phyloP scores from a whole-genome alignment of 2,888 invertebrate genomes.

The Lasius platythorax region DNA sequence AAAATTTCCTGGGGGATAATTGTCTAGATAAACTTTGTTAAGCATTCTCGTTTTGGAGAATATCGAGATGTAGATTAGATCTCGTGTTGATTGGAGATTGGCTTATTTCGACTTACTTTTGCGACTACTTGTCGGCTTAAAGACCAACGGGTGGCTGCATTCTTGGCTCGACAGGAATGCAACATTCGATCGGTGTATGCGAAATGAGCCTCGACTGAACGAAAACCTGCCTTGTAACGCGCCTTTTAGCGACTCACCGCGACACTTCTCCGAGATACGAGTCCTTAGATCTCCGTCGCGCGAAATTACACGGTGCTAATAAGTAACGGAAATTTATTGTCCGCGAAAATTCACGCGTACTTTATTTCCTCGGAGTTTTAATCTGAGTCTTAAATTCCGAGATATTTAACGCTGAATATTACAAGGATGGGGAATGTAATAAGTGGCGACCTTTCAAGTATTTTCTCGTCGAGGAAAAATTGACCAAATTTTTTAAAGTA shows the following conservation, averaged over 20 bases:
- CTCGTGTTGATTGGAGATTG: slow-evolving; percentile 6
- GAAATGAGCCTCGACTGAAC: slow-evolving; percentile 1
- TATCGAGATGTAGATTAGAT: slow-evolving; percentile 1
- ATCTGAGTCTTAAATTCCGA: not conserved
- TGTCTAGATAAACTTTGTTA: too few species aligned
- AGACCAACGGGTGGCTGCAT: slow-evolving; percentile 27
- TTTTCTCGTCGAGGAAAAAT: not conserved
- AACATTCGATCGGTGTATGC: slow-evolving; percentile 37
- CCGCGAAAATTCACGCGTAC: not conserved
- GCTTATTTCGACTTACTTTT: slow-evolving; percentile 3
- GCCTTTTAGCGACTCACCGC: slow-evolving; percentile 29
- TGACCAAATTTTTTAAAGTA: not conserved
- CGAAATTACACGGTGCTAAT: slow-evolving; percentile 1
- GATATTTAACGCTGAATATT: not conserved
- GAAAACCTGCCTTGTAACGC: slow-evolving; percentile 47
- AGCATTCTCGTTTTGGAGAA: not conserved
- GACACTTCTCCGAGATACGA: not conserved
- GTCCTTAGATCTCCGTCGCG: slow-evolving; percentile 1
- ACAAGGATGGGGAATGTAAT: not conserved
- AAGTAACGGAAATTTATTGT: slow-evolving; percentile 11
- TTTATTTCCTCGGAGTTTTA: not conserved
- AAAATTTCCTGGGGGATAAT: not conserved
- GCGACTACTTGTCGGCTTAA: not conserved
- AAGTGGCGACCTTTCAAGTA: not conserved
- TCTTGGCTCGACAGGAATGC: slow-evolving; percentile 54